phyloP scores from a whole-genome alignment of 2,797 vertebrate genomes.

The Melanotaenia trifasciata region DNA sequence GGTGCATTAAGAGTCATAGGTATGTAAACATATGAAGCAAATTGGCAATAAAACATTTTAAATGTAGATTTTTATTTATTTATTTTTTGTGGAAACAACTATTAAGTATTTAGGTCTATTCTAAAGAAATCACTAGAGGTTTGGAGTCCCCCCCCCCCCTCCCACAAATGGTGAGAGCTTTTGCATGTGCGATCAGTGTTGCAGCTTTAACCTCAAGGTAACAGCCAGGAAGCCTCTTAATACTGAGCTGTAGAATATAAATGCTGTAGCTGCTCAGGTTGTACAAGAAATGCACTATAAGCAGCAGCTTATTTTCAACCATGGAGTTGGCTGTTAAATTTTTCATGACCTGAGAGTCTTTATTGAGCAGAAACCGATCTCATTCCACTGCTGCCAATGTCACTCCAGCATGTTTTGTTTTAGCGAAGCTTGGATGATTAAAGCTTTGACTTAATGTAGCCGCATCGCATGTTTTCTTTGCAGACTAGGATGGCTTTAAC shows the following conservation, averaged over 20 bases:
- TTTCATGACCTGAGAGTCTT: conserved; percentile 68
- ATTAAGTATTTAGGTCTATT: neutral
- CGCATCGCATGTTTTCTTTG: conserved; percentile 15
- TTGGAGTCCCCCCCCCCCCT: no score
- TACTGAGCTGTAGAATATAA: conserved; percentile 43
- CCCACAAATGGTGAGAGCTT: conserved; percentile 9
- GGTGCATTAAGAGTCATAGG: no score
- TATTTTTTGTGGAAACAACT: neutral
- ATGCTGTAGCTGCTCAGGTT: conserved; percentile 39
- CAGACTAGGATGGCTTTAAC: conserved; percentile 18
- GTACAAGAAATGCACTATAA: conserved; percentile 58
- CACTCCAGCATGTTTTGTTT: conserved; percentile 50
- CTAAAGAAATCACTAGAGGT: conserved; percentile 16
- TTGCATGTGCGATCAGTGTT: conserved; percentile 4
- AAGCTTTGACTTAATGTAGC: conserved; percentile 25
- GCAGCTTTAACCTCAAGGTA: conserved; percentile 15
- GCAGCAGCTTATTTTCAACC: conserved; percentile 58
- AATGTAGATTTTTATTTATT: no score
- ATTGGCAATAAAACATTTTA: no score
- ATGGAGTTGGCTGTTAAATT: conserved; percentile 54
- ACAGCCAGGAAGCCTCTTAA: conserved; percentile 17
- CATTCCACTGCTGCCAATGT: conserved; percentile 46
- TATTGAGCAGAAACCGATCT: conserved; percentile 68
- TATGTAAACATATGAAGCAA: no score
- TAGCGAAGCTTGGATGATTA: conserved; percentile 36